phyloP scores from a whole-genome alignment of 2,113 vertebrate genomes.

The Cyprinodon tularosa region DNA sequence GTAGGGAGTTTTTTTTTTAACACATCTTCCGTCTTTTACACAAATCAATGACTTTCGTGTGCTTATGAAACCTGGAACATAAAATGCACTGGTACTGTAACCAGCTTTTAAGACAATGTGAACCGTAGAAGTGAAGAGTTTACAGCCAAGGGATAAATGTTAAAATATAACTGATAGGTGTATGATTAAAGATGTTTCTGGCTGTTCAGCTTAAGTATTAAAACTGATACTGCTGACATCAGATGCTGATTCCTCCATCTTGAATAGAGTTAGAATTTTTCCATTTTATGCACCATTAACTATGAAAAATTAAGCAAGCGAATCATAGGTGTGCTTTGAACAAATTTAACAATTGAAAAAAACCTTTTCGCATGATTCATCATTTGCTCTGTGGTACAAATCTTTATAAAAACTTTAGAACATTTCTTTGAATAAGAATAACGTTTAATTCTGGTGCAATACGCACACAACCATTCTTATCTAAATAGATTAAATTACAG shows the following conservation, averaged over 20 bases:
- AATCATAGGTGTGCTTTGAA: conserved; percentile 25
- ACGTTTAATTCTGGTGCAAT: background rate
- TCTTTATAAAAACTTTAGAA: background rate
- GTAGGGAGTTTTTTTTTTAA: conserved; percentile 12
- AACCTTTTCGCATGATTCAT: background rate
- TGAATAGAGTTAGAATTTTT: conserved; percentile 35
- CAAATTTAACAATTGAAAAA: background rate
- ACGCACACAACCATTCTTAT: background rate
- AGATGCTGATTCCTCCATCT: conserved; percentile 23
- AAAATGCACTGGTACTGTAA: background rate
- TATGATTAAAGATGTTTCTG: conserved; percentile 2
- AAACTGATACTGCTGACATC: conserved; percentile 39
- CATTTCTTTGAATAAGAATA: background rate
- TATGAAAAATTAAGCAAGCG: conserved; percentile 36
- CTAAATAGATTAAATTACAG: background rate
- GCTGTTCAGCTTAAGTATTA: conserved; percentile 27
- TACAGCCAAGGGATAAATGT: conserved; percentile 1
- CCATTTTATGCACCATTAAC: conserved; percentile 6
- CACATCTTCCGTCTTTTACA: conserved; percentile 22
- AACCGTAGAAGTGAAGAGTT: background rate
- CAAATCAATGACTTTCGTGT: background rate
- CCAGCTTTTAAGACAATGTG: conserved; percentile 16
- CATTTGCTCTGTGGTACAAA: background rate
- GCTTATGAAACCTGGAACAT: conserved; percentile 14
- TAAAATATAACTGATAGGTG: conserved; percentile 12